Conservation (phyloP, 1,140 invertebrate species). For the Diploscapter pachys region DNA sequence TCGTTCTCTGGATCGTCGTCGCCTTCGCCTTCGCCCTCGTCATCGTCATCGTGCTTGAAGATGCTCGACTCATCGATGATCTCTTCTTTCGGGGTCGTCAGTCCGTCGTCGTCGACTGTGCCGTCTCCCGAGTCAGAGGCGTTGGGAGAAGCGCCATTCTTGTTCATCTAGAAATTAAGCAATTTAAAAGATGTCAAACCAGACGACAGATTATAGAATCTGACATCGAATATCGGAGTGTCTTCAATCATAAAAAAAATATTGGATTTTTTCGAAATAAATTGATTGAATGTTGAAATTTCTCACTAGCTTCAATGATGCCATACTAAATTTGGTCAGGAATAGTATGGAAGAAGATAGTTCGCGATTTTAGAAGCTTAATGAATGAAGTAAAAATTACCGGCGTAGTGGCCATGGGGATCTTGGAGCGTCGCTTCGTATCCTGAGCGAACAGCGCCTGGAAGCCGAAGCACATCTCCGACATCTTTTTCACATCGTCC, state of each 20-base stretch:
- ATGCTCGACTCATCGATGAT: too few relatives aligned
- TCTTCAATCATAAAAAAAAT: too few relatives aligned
- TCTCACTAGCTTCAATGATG: conserved; percentile 5
- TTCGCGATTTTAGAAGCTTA: conserved; percentile 3
- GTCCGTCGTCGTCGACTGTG: conserved; percentile 1
- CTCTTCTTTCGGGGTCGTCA: background rate
- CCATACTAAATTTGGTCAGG: conserved; percentile 1
- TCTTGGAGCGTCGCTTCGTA: conserved; percentile 31
- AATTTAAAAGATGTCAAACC: too few relatives aligned
- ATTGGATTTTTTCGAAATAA: too few relatives aligned
- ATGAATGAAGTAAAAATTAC: background rate
- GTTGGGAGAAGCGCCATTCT: too few relatives aligned
- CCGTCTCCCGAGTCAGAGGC: conserved; percentile 3
- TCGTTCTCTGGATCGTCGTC: conserved; percentile 23
- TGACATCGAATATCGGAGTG: too few relatives aligned
- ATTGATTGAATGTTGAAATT: background rate
- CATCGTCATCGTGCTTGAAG: conserved; percentile 9
- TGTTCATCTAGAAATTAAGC: too few relatives aligned
- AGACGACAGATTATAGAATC: too few relatives aligned
- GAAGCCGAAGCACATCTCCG: conserved; percentile 51
- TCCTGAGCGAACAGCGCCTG: conserved; percentile 44
- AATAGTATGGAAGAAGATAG: conserved; percentile 5
- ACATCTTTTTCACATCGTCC: conserved; percentile 53
- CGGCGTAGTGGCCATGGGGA: conserved; percentile 24
- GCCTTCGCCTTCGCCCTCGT: conserved; percentile 22